phyloP scores from a whole-genome alignment of 2,797 vertebrate genomes.

The Pangasius larnaudii region DNA sequence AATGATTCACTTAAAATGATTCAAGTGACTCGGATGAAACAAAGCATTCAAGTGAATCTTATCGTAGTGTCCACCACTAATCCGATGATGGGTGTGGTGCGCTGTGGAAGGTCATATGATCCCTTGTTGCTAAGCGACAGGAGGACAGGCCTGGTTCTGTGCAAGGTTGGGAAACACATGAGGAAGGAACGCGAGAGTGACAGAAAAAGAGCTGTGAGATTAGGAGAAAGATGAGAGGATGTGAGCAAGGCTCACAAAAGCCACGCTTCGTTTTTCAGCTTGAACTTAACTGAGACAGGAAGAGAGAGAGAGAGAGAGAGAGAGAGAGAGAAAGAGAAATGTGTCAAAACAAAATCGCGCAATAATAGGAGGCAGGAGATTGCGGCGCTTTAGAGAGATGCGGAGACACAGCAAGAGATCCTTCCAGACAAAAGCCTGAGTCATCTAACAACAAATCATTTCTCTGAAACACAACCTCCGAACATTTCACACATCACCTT shows the following conservation, averaged over 20 bases:
- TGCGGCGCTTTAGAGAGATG: not conserved
- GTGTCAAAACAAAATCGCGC: not conserved
- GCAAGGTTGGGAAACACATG: not conserved
- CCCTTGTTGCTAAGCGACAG: conserved; percentile 39
- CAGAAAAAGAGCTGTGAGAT: not conserved
- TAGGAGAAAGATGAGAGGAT: not conserved
- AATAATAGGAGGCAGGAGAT: not conserved
- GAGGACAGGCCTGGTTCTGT: conserved; percentile 22
- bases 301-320: not conserved
- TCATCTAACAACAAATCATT: not conserved
- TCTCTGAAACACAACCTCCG: not conserved
- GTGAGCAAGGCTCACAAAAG: not conserved
- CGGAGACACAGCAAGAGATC: not conserved
- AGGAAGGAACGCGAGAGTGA: not conserved
- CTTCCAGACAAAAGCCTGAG: not conserved
- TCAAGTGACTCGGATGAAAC: not conserved
- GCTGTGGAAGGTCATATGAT: conserved; percentile 17
- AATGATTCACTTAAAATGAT: not conserved
- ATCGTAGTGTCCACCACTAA: not conserved
- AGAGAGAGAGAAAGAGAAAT: not conserved
- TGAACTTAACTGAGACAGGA: not conserved
- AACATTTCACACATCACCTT: not conserved
- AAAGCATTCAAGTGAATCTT: not conserved
- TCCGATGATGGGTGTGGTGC: conserved; percentile 43
- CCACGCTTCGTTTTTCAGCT: not conserved